These are phyloP conservation scores for Merodon equestris DNA, from an alignment of 2,888 invertebrate genomes.

Conservation along the genomic window DNA sequence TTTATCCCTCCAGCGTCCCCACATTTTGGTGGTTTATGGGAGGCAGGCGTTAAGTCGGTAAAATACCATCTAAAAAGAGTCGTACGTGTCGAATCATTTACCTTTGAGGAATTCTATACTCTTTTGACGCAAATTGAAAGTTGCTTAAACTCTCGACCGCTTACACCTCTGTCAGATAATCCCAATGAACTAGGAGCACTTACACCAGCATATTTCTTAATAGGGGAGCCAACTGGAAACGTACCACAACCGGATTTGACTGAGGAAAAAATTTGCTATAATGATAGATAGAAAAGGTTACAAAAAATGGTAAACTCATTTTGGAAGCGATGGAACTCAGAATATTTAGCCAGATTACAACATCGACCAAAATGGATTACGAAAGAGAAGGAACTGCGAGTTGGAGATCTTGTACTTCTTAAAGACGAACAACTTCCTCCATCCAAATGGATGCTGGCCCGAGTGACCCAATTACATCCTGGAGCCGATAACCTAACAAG, in stretches of 20 bases:
- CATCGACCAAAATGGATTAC: conserved; percentile 2
- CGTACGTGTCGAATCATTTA: too few relatives aligned
- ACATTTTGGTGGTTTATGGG: conserved; percentile 14
- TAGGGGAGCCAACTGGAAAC: background rate
- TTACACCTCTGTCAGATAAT: conserved; percentile 3
- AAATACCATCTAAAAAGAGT: conserved; percentile 3
- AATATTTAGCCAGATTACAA: background rate
- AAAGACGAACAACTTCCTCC: background rate
- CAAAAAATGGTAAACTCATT: background rate
- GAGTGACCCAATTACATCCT: background rate
- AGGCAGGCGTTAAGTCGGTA: conserved; percentile 4
- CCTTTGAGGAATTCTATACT: conserved; percentile 15
- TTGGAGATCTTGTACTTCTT: background rate
- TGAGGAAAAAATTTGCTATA: background rate
- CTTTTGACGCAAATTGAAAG: conserved; percentile 12
- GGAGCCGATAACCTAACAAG: background rate
- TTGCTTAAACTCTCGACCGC: conserved; percentile 2
- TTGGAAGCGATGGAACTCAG: background rate
- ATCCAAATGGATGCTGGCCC: background rate
- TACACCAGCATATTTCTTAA: conserved; percentile 4
- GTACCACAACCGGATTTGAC: background rate
- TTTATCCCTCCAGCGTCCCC: conserved; percentile 12
- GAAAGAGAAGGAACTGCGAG: too few relatives aligned
- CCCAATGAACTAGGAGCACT: background rate
- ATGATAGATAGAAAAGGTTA: background rate